Base-by-base conservation (phyloP, 2,888 invertebrate genomes). In the Lathronympha strigana region DNA sequence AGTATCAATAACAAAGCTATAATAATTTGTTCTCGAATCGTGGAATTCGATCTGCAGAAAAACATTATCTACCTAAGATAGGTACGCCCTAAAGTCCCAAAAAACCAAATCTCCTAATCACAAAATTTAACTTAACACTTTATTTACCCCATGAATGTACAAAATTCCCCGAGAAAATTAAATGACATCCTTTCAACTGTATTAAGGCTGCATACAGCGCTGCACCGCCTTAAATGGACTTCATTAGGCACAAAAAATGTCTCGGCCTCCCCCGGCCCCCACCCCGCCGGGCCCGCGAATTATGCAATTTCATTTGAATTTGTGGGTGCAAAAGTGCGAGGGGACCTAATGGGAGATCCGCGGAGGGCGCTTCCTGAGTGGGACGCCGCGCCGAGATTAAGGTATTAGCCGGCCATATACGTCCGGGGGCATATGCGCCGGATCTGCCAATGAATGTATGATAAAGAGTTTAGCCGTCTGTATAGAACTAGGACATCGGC, bases 301-400 rank as follows among this genome's bases (percentile, higher is more conserved):
- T 90, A 90, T 88, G 87, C 91, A 88, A 90, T 90, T 89, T 86
- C 80, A 88, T 88, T 89, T 87, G 83, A 88, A 87, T 87, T 85
- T 83, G 81, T 76, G 82, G 79, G 77, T 78, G 81, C 81, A 79
- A 84, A 82, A 79, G 74, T 75, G 74, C 67, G 72, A 71, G 70
- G 67, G 71, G 68, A 57, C 67, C 54, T 58, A 63, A 55, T 63
- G 67, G 61, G 60, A 60, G 54, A 57, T 36, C 47, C 55, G 61
- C 54, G 43, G 43, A 19, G 53, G 66, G 19, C 9, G 17, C 5
- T 47, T 66, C 66, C 66, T 31, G 60, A 15, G 11, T 0, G 19
- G 9, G 54, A 33, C 47, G 31, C 25, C 13, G 13, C 60, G n/a
- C 9, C 17, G 17, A 3, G 17, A 2, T 0, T 4, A 0, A n/a